Evolutionary conservation across 2,888 invertebrate genomes (phyloP), one percentile per base, ranked within the genome.

Genomic region (Noctua janthina): DNA sequence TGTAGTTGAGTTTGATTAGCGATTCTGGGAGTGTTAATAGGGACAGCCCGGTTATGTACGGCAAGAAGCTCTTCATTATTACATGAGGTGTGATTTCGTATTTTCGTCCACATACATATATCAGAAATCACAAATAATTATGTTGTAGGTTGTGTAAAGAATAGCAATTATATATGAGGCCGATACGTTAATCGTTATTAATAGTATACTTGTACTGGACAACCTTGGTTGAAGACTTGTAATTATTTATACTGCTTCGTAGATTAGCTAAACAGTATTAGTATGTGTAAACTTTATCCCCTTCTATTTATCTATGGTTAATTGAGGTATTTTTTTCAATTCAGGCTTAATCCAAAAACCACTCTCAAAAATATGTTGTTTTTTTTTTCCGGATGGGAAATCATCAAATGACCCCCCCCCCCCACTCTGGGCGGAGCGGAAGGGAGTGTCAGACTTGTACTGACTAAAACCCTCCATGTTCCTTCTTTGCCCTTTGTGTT

Each of bases 181-280:
- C 46, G 35, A 54, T 43, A 67, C 29, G 74, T 51, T 68, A 72
- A 77, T 72, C 51, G 81, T 74, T 86, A 79, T 73, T 70, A 67
- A 78, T 83, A 81, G 74, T 71, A 51, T 56, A 74, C 74, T 73
- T 64, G 83, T 83, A 83, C 84, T 69, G 43, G 76, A 64, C 76
- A 81, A 74, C 84, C 87, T 84, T 84, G 87, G 87, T 35, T 68
- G 54, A 72, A 76, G 39, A 70, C 76, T 75, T 81, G 43, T 73
- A 67, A 74, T 77, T 82, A 82, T 86, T 81, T 85, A 74, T 85
- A 71, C 43, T 59, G 70, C 54, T 67, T 70, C 15, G 43, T 54
- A 43, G 66, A 29, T 71, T 81, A 74, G 67, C 70, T 71, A 66
- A 69, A 64, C 46, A 39, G 20, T 56, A 67, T 46, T 51, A 79